Evolutionary conservation across 1,140 invertebrate species (phyloP).

Genomic region (Trachymyrmex cornetzi): DNA sequence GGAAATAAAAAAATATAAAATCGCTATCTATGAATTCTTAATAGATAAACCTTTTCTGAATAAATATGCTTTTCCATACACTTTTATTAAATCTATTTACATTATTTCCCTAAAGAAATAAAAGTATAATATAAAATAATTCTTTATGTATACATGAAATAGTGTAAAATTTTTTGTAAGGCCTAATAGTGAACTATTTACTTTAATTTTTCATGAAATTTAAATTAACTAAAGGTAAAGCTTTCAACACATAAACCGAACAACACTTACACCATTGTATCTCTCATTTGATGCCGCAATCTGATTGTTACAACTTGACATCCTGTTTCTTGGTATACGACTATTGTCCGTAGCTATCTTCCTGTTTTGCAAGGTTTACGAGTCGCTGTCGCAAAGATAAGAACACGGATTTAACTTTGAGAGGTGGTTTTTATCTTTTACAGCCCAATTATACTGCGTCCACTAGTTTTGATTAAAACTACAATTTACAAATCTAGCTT

Average conservation of each 20-base stretch:
- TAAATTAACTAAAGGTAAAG: constrained; percentile 15
- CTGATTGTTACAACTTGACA: constrained; percentile 42
- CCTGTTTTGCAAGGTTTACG: constrained; percentile 28
- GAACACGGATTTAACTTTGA: constrained; percentile 34
- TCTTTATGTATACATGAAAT: background rate
- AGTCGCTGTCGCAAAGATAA: constrained; percentile 32
- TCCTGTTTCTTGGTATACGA: constrained; percentile 5
- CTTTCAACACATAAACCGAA: background rate
- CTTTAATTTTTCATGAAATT: background rate
- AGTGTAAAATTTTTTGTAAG: background rate
- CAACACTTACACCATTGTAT: constrained; percentile 13
- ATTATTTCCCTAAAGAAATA: background rate
- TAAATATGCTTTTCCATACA: background rate
- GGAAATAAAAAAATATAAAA: background rate
- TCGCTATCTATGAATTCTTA: background rate
- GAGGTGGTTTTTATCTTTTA: constrained; percentile 44
- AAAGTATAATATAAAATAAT: constrained; percentile 8
- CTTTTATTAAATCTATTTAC: background rate
- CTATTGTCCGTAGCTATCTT: constrained; percentile 22
- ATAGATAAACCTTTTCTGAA: background rate
- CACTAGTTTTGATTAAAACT: constrained; percentile 29
- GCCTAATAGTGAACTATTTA: background rate
- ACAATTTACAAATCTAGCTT: constrained; percentile 30
- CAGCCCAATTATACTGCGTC: constrained; percentile 6
- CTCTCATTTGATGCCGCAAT: constrained; percentile 28